Conservation (phyloP, 23 tunicate species). For the Oikopleura dioica region DNA sequence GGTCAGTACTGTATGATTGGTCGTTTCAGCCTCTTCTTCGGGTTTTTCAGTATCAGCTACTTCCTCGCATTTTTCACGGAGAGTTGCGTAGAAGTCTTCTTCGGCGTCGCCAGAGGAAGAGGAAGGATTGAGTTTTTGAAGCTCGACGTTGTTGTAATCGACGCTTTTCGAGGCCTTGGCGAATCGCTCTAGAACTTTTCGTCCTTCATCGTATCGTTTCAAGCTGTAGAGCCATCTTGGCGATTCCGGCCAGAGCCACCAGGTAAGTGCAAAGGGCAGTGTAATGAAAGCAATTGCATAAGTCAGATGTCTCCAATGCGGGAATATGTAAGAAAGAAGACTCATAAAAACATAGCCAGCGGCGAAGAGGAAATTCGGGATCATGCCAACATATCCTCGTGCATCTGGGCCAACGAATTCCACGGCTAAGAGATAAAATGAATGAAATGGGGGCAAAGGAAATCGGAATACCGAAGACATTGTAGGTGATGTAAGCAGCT, state of each 20-base stretch:
- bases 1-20: background rate
- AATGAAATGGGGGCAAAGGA: background rate
- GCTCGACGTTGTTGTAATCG: background rate
- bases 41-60: background rate
- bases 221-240: slow-evolving; percentile 6
- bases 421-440: background rate
- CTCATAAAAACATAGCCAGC: background rate
- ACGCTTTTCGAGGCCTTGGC: background rate
- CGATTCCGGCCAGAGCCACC: slow-evolving; percentile 4
- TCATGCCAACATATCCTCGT: background rate
- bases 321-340: background rate
- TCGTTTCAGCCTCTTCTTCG: background rate
- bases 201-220: background rate
- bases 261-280: background rate
- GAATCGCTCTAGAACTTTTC: background rate
- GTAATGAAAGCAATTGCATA: background rate
- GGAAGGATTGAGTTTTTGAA: background rate
- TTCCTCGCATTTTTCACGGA: background rate
- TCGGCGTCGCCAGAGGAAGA: background rate
- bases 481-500: slow-evolving; percentile 3
- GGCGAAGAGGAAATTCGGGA: background rate
- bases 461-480: background rate
- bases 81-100: background rate
- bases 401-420: slow-evolving; percentile 3
- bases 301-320: background rate